Evolutionary conservation across 2,113 vertebrate genomes (phyloP).

Genomic region (Elanus axillaris): DNA sequence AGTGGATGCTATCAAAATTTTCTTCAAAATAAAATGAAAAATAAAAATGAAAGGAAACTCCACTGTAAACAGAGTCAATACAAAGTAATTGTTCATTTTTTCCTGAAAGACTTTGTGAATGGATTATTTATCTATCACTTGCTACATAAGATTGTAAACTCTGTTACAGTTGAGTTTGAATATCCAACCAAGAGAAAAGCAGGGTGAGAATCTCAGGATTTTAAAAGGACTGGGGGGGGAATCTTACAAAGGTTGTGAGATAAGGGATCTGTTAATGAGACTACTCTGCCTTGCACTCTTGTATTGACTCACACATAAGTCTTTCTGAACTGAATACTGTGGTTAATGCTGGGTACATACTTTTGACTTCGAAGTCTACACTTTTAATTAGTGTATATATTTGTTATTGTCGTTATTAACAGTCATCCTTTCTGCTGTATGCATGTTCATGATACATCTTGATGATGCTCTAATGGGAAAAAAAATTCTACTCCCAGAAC

Average conservation of each 20-base stretch:
- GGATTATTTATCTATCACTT: not conserved
- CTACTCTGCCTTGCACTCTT: not conserved
- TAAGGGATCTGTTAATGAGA: not conserved
- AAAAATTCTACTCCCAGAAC: not conserved
- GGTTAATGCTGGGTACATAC: not conserved
- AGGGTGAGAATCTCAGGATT: not conserved
- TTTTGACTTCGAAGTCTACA: not conserved
- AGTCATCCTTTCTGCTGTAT: not conserved
- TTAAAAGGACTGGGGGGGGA: rapidly evolving
- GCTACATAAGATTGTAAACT: not conserved
- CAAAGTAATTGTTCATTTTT: not conserved
- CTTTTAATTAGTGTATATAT: not conserved
- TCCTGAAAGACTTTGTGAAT: not conserved
- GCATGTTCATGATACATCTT: not conserved
- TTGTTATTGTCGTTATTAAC: not conserved
- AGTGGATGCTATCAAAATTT: not conserved
- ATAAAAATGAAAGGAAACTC: not conserved
- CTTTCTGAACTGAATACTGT: not conserved
- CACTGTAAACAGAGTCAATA: not conserved
- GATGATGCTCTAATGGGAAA: not conserved
- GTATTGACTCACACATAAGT: not conserved
- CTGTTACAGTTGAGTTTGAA: not conserved
- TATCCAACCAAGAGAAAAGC: not conserved
- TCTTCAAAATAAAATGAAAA: not conserved
- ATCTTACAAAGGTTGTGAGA: not conserved